These are phyloP conservation scores for Atlantisia rogersi DNA, from an alignment of 2,113 vertebrate species.

Conservation along the genomic window DNA sequence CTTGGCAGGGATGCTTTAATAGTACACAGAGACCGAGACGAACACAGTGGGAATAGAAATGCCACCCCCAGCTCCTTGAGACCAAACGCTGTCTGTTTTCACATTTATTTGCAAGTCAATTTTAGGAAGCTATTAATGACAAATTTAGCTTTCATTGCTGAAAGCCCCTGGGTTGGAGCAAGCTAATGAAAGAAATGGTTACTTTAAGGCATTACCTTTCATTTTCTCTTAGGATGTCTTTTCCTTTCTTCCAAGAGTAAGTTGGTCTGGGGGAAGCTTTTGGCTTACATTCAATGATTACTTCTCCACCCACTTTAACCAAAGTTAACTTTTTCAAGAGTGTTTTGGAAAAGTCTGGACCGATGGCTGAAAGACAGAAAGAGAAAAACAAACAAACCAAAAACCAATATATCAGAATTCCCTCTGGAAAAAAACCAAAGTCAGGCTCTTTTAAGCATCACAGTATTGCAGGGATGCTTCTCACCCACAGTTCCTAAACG, in stretches of 20 bases:
- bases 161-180: slow-evolving; percentile 11
- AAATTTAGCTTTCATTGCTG: slow-evolving; percentile 24
- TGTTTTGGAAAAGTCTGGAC: slow-evolving; percentile 92
- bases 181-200: slow-evolving; percentile 35
- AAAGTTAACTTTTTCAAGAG: slow-evolving; percentile 88
- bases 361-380: slow-evolving; percentile 79
- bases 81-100: background rate
- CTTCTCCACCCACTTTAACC: slow-evolving; percentile 91
- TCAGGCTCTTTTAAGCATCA: background rate
- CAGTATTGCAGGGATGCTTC: background rate
- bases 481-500: background rate
- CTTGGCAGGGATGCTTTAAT: background rate
- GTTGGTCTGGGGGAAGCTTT: slow-evolving; percentile 93
- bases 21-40: background rate
- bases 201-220: slow-evolving; percentile 83
- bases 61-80: background rate
- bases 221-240: slow-evolving; percentile 83
- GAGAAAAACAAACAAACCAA: background rate
- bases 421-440: background rate
- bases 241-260: slow-evolving; percentile 93
- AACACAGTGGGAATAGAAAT: background rate
- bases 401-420: background rate
- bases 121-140: slow-evolving; percentile 41
- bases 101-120: slow-evolving; percentile 43
- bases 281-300: slow-evolving; percentile 92